Evolutionary conservation across 2,113 vertebrate genomes (phyloP).

Genomic region (Coregonus clupeaformis): DNA sequence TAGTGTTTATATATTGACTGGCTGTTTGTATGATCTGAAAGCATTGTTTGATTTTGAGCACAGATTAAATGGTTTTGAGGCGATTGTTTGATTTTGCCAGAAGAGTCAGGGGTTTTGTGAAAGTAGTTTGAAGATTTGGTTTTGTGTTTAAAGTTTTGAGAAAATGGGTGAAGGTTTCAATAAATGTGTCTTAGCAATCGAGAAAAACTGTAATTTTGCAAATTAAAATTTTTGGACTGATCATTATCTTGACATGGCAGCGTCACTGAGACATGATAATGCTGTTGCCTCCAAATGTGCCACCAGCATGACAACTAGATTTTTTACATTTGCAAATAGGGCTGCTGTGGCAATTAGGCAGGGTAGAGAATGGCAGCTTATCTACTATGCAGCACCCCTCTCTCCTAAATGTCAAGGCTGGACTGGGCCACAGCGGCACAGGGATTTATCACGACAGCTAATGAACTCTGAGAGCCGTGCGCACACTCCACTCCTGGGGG

Average conservation of each 20-base stretch:
- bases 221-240: background rate
- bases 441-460: background rate
- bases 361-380: constrained; percentile 3
- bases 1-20: too few species aligned
- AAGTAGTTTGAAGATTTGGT: too few species aligned
- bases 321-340: background rate
- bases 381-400: background rate
- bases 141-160: too few species aligned
- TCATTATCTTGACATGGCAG: background rate
- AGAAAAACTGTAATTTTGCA: too few species aligned
- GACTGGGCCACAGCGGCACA: constrained; percentile 2
- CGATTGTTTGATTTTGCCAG: too few species aligned
- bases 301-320: background rate
- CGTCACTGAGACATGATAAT: constrained; percentile 1
- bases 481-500: constrained; percentile 1
- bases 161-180: too few species aligned
- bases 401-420: background rate
- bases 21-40: too few species aligned
- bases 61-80: too few species aligned
- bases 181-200: too few species aligned
- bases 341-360: constrained; percentile 13
- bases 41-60: too few species aligned
- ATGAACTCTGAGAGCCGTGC: constrained; percentile 3
- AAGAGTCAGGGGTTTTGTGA: too few species aligned
- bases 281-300: constrained; percentile 6